Evolutionary conservation across 2,888 invertebrate species (phyloP), one percentile per base, ranked within the genome.

Genomic region (Torymus texanus): DNA sequence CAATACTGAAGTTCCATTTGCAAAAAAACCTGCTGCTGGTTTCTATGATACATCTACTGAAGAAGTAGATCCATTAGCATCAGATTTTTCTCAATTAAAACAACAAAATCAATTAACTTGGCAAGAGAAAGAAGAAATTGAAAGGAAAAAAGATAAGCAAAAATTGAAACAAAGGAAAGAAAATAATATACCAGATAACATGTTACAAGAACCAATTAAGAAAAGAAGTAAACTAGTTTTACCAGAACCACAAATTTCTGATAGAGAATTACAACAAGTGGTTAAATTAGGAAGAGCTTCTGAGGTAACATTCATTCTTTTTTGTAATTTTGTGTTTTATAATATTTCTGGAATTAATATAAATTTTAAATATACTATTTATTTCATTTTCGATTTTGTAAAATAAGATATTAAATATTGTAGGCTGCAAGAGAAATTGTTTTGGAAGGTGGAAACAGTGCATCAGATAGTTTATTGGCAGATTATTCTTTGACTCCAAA

Each of bases 1-100:
- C 91, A 98, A 98, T 90, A 94, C 95, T 0, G 99, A 99, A 91
- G 95, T 99, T 85, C 98, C 99, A 0, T 99, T 99, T 90, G 98
- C 99, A 88, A 98, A 99, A 91, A 93, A 94, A 58, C 98, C 98
- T 0, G 95, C 97, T 0, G 87, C 94, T 13, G 99, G 99, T 0
- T 99, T 99, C 91, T 97, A 98, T 88, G 98, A 99, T 89, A 98
- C 99, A 0, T 94, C 96, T 0, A 94, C 94, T 80, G 99, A 99
- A 90, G 92, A 93, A 0, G 94, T 97, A 51, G 97, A 98, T 88
- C 97, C 97, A 0, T 93, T 95, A 90, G 96, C 96, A 8, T 96
- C 97, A 0, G 96, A 98, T 91, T 98, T 98, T 89, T 94, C 95
- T 13, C 93, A 95, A 83, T 93, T 98, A 88, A 91, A 97, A 0